phyloP scores from a whole-genome alignment of 2,888 invertebrate species.

The Geotrupes spiniger region DNA sequence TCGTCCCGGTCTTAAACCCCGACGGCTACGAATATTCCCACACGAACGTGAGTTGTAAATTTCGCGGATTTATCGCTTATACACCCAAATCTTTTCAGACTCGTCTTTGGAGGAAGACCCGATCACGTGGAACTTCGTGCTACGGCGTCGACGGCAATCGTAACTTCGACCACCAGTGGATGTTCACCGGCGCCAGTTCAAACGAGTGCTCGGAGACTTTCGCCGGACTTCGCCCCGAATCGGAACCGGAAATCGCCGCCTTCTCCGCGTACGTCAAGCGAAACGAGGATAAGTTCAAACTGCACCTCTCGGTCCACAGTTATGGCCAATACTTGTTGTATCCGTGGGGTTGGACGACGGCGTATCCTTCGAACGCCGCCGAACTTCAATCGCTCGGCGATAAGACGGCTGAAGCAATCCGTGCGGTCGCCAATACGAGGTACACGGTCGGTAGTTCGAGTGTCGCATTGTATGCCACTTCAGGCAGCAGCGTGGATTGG shows the following conservation, averaged over 20 bases:
- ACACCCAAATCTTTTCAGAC: no score
- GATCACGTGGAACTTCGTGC: slow-evolving; percentile 22
- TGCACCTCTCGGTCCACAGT: slow-evolving; percentile 72
- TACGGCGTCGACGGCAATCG: slow-evolving; percentile 34
- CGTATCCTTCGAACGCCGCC: slow-evolving; percentile 51
- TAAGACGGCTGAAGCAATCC: slow-evolving; percentile 49
- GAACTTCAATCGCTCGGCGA: slow-evolving; percentile 50
- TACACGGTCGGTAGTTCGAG: slow-evolving; percentile 51
- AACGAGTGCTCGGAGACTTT: slow-evolving; percentile 51
- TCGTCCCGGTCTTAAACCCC: slow-evolving; percentile 68
- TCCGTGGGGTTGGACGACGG: slow-evolving; percentile 63
- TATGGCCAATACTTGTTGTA: slow-evolving; percentile 67
- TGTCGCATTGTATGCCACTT: slow-evolving; percentile 51
- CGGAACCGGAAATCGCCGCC: slow-evolving; percentile 56
- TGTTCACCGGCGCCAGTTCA: slow-evolving; percentile 45
- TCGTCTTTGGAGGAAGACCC: slow-evolving; percentile 36
- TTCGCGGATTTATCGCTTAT: no score
- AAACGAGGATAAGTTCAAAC: slow-evolving; percentile 53
- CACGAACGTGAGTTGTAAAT: slow-evolving; percentile 45
- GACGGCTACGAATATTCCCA: slow-evolving; percentile 67
- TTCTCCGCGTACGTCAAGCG: slow-evolving; percentile 61
- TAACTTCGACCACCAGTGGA: slow-evolving; percentile 66
- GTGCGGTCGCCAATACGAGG: slow-evolving; percentile 33
- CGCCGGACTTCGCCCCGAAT: slow-evolving; percentile 50
- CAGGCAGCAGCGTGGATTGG: slow-evolving; percentile 67